phyloP scores from a whole-genome alignment of 2,888 invertebrate species.

The Lacanobia oleracea region DNA sequence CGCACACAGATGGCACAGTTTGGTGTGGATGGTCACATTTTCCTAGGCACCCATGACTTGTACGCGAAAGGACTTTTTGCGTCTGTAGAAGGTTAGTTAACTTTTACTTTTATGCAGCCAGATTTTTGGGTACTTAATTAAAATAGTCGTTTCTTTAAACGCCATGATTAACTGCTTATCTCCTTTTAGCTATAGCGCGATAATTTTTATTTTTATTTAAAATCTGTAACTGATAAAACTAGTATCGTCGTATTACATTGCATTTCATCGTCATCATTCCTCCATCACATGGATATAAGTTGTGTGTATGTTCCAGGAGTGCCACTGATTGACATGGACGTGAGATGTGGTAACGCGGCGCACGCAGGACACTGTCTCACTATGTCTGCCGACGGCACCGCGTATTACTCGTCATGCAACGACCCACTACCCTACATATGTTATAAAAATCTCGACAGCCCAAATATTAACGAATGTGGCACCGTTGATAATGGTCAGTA shows the following conservation, averaged over 20 bases:
- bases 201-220: too few species aligned
- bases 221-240: too few species aligned
- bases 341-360: not conserved
- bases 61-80: conserved; percentile 27
- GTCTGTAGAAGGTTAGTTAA: conserved; percentile 38
- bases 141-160: too few species aligned
- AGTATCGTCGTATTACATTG: too few species aligned
- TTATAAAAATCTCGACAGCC: conserved; percentile 6
- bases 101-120: not conserved
- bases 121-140: too few species aligned
- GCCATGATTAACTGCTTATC: too few species aligned
- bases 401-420: not conserved
- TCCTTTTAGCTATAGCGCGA: too few species aligned
- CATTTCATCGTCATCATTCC: too few species aligned
- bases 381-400: too few species aligned
- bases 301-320: not conserved
- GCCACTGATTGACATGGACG: not conserved
- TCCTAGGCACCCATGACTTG: conserved; percentile 32
- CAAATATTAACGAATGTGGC: conserved; percentile 32
- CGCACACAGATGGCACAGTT: not conserved
- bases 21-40: not conserved
- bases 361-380: too few species aligned
- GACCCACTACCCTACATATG: conserved; percentile 14
- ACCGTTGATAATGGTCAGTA: conserved; percentile 32
- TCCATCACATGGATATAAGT: too few species aligned